A percentile compares a stretch with the other conserved stretches of the same genome.
These are phyloP conservation scores for Isotomurus palustris DNA, from an alignment of 2,888 invertebrate species.

Conservation along the genomic window DNA sequence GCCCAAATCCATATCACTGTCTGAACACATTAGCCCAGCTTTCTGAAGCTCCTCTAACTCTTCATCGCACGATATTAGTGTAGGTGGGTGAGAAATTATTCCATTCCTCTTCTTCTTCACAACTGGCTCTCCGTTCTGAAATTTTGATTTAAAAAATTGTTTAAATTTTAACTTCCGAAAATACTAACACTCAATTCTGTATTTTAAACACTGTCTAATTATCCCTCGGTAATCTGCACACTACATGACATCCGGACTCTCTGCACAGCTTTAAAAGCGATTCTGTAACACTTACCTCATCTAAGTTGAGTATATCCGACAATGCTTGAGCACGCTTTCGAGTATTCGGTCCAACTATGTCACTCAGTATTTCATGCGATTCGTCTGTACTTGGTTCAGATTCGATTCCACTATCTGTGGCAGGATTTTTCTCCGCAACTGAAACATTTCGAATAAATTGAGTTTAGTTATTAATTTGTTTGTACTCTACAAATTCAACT, in stretches of 20 bases:
- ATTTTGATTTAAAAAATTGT: neutral
- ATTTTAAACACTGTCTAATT: too few species aligned
- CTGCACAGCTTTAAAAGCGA: too few species aligned
- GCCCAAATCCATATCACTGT: conserved; percentile 13
- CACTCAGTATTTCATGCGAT: conserved; percentile 14
- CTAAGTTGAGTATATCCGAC: conserved; percentile 16
- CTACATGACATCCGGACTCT: too few species aligned
- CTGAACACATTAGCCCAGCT: neutral
- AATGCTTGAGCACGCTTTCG: conserved; percentile 16
- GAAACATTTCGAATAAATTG: neutral
- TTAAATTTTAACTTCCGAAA: neutral
- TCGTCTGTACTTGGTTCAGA: neutral
- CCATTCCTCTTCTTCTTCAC: neutral
- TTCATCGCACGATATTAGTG: conserved; percentile 19
- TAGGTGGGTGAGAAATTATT: conserved; percentile 18
- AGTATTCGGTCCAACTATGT: conserved; percentile 21
- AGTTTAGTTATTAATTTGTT: neutral
- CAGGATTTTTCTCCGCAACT: conserved; percentile 4
- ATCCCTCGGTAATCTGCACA: too few species aligned
- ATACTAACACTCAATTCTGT: neutral
- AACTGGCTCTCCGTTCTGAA: conserved; percentile 1
- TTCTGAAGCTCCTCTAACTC: conserved; percentile 15
- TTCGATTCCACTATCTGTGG: neutral
- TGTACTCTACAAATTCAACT: too few species aligned
- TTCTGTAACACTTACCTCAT: conserved; percentile 13